Percentiles rank a stretch among this genome's conserved stretches.
Evolutionary conservation across 2,797 vertebrate genomes (phyloP).

Genomic region (Luscinia megarhynchos): DNA sequence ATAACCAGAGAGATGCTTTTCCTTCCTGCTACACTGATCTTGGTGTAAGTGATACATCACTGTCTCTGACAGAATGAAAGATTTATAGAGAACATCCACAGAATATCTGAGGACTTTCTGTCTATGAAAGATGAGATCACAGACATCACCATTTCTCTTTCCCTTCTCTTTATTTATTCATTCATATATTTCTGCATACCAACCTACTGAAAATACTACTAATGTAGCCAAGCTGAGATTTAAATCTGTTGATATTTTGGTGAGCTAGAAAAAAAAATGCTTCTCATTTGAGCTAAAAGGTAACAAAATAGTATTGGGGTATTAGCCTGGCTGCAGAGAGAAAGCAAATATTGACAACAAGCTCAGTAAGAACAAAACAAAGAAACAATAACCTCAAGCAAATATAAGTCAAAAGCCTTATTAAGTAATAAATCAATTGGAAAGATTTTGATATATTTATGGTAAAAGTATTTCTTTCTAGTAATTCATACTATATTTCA

Average conservation of each 20-base stretch:
- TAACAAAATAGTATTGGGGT: not conserved
- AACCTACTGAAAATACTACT: not conserved
- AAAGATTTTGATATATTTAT: not conserved
- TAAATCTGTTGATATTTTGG: not conserved
- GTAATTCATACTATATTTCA: not conserved
- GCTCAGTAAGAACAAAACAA: not conserved
- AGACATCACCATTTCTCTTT: not conserved
- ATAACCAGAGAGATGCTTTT: not conserved
- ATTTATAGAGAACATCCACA: not conserved
- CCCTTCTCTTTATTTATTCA: not conserved
- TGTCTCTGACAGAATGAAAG: not conserved
- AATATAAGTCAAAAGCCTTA: not conserved
- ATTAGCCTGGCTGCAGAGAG: not conserved
- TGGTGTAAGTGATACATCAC: not conserved
- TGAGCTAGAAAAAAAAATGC: not conserved
- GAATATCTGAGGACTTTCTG: not conserved
- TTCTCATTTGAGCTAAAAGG: not conserved
- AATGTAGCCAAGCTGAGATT: not conserved
- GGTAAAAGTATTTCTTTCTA: not conserved
- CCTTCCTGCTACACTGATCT: not conserved
- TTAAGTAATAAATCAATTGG: not conserved
- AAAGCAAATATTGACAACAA: not conserved
- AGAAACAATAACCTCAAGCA: not conserved
- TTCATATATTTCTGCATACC: not conserved
- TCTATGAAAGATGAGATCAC: not conserved